A percentile compares a stretch with the other conserved stretches of the same genome.
These are phyloP conservation scores for Crenichthys baileyi DNA, from an alignment of 2,797 vertebrate genomes.

Conservation along the genomic window DNA sequence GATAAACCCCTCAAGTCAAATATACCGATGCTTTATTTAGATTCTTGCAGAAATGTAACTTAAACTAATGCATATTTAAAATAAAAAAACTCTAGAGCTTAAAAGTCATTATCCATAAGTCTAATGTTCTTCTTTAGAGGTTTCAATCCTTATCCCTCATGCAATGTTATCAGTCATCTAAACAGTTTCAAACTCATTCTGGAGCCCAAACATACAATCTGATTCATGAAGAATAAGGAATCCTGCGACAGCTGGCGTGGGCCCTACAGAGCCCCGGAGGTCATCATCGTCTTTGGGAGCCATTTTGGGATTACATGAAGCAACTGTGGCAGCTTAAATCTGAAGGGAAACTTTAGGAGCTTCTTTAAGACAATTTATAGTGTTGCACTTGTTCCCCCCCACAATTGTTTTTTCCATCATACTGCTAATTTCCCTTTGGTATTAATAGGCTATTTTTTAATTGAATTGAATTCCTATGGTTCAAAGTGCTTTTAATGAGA, in stretches of 20 bases:
- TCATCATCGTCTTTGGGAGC: slow-evolving; percentile 16
- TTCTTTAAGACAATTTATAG: slow-evolving; percentile 17
- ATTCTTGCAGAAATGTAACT: background rate
- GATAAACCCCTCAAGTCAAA: slow-evolving; percentile 26
- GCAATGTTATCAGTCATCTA: background rate
- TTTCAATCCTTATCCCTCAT: background rate
- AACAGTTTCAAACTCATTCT: slow-evolving; percentile 7
- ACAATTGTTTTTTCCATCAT: too few relatives aligned
- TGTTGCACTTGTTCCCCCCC: background rate
- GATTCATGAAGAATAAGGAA: slow-evolving; percentile 27
- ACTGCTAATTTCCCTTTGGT: too few relatives aligned
- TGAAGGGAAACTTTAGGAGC: slow-evolving; percentile 1
- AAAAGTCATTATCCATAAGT: slow-evolving; percentile 6
- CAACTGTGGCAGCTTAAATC: slow-evolving; percentile 17
- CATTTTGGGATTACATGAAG: slow-evolving; percentile 31
- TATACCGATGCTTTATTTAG: background rate
- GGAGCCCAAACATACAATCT: slow-evolving; percentile 6
- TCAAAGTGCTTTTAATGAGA: background rate
- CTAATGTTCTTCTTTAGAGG: slow-evolving; percentile 3
- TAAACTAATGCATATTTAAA: background rate
- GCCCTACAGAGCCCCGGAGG: slow-evolving; percentile 13
- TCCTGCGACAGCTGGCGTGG: slow-evolving; percentile 29
- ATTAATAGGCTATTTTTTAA: too few relatives aligned
- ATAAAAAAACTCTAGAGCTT: background rate
- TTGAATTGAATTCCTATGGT: background rate